These are phyloP conservation scores for Aporophyla nigra DNA, from an alignment of 2,888 invertebrate genomes.

Conservation along the genomic window DNA sequence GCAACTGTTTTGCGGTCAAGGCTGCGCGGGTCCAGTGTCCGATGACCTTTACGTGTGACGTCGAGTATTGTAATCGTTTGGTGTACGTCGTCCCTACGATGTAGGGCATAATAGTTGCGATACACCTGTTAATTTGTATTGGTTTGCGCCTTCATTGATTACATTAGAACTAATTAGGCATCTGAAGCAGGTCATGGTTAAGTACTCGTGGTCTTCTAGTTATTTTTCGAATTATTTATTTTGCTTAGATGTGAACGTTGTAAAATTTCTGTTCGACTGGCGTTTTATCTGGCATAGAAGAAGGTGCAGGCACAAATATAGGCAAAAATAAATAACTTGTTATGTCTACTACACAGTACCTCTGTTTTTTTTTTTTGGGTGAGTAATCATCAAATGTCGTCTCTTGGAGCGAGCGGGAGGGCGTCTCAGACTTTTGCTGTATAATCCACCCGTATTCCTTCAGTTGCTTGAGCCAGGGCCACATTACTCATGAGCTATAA, in stretches of 20 bases:
- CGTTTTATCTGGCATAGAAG: no score
- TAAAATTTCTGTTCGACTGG: neutral
- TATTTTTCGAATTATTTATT: neutral
- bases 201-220: neutral
- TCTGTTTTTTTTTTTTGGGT: no score
- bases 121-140: slow-evolving; percentile 43
- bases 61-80: slow-evolving; percentile 67
- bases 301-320: neutral
- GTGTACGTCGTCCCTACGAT: slow-evolving; percentile 35
- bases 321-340: neutral
- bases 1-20: slow-evolving; percentile 88
- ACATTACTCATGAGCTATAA: neutral
- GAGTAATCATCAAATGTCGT: no score
- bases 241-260: neutral
- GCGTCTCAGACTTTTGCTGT: no score
- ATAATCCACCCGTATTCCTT: no score
- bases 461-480: no score
- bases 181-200: slow-evolving; percentile 22
- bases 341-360: no score
- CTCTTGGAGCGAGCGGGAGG: no score
- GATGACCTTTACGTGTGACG: slow-evolving; percentile 79
- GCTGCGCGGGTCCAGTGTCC: slow-evolving; percentile 73
- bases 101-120: slow-evolving; percentile 32
- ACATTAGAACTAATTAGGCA: slow-evolving; percentile 19
- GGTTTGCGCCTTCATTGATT: slow-evolving; percentile 26